Percentiles rank a stretch among this genome's conserved stretches.
phyloP scores from a whole-genome alignment of 2,888 invertebrate species.

The Orthosia gothica region DNA sequence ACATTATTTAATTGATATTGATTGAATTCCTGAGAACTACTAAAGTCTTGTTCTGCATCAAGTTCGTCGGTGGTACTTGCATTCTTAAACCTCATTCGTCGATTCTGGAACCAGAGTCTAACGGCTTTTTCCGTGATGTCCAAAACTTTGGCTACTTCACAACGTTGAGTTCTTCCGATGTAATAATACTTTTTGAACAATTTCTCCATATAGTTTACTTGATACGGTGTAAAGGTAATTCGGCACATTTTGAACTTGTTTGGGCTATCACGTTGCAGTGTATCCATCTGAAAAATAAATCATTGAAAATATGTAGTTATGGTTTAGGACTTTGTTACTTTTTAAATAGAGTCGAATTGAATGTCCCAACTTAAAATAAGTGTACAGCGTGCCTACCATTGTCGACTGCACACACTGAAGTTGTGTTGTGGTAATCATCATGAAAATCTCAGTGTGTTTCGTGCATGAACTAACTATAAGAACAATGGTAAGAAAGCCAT shows the following conservation, averaged over 20 bases:
- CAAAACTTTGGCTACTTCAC: slow-evolving; percentile 93
- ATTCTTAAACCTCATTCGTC: slow-evolving; percentile 94
- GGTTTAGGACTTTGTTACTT: no score
- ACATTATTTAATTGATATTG: slow-evolving; percentile 74
- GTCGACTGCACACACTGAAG: no score
- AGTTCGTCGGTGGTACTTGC: slow-evolving; percentile 79
- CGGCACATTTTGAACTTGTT: slow-evolving; percentile 79
- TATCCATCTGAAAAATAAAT: slow-evolving; percentile 66
- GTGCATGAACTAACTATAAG: no score
- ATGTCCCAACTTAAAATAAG: no score
- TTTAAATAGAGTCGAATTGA: no score
- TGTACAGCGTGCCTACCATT: no score
- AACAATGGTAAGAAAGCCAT: no score
- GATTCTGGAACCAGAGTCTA: slow-evolving; percentile 97
- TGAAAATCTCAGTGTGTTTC: no score
- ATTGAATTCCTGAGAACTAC: slow-evolving; percentile 62
- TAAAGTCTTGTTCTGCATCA: slow-evolving; percentile 65
- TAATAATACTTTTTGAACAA: slow-evolving; percentile 94
- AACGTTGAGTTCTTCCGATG: slow-evolving; percentile 93
- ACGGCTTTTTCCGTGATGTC: slow-evolving; percentile 94
- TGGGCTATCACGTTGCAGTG: slow-evolving; percentile 25
- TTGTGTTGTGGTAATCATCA: no score
- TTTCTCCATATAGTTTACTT: slow-evolving; percentile 94
- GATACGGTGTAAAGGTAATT: slow-evolving; percentile 95
- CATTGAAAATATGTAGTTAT: no score